phyloP scores from a whole-genome alignment of 2,888 invertebrate species.

The Nomada fabriciana region DNA sequence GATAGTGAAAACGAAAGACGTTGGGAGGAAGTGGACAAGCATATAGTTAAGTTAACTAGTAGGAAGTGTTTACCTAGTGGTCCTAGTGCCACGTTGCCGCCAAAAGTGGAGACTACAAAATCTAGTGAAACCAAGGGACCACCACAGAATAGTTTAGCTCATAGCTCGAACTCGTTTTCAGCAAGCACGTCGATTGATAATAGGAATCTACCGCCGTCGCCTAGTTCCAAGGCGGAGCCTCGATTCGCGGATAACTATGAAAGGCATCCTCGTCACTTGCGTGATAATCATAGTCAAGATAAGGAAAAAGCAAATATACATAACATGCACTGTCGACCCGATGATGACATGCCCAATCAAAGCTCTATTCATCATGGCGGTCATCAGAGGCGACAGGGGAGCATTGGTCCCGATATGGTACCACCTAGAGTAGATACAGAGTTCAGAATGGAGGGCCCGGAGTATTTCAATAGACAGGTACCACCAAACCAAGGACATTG shows the following conservation, averaged over 20 bases:
- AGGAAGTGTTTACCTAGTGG: constrained; percentile 53
- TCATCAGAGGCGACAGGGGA: constrained; percentile 56
- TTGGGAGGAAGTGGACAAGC: constrained; percentile 78
- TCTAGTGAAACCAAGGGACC: constrained; percentile 46
- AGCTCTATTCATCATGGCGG: constrained; percentile 15
- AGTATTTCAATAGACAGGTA: constrained; percentile 61
- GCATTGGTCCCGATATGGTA: constrained; percentile 26
- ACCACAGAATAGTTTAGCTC: background rate
- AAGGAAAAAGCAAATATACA: constrained; percentile 47
- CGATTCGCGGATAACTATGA: constrained; percentile 80
- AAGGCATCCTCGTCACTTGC: constrained; percentile 71
- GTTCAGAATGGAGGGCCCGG: constrained; percentile 54
- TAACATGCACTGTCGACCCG: constrained; percentile 29
- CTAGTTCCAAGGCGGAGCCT: constrained; percentile 62
- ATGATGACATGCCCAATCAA: constrained; percentile 44
- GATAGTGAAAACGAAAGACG: constrained; percentile 71
- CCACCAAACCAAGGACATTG: constrained; percentile 47
- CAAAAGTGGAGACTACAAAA: constrained; percentile 38
- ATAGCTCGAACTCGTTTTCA: constrained; percentile 9
- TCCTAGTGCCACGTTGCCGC: background rate
- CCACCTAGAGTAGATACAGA: constrained; percentile 53
- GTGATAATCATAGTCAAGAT: constrained; percentile 45
- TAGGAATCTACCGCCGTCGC: constrained; percentile 40
- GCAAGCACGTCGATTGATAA: background rate
- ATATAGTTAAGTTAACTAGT: constrained; percentile 72